Conservation (phyloP, 2,113 vertebrate genomes). For the Helogale parvula region DNA sequence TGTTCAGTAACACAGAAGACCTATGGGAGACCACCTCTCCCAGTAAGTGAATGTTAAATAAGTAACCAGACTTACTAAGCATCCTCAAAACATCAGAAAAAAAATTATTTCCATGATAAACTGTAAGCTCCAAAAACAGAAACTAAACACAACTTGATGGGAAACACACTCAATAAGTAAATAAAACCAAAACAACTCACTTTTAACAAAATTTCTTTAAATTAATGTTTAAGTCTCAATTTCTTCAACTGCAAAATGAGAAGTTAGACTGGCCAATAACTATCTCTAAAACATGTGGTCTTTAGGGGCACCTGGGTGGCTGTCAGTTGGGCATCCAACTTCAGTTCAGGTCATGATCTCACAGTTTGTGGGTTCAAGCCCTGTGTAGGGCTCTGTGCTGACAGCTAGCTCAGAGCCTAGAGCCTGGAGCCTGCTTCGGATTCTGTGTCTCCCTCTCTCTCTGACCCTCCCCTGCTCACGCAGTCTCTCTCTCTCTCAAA, state of each 20-base stretch:
- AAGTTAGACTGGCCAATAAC: neutral
- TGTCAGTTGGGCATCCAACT: too few relatives aligned
- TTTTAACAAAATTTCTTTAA: neutral
- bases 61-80: neutral
- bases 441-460: too few relatives aligned
- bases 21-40: neutral
- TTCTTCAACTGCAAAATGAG: neutral
- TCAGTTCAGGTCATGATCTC: too few relatives aligned
- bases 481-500: too few relatives aligned
- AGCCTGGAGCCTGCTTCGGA: too few relatives aligned
- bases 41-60: neutral
- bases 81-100: neutral
- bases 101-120: neutral
- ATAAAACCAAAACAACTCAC: neutral
- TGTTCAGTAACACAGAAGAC: neutral
- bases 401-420: too few relatives aligned
- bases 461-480: too few relatives aligned
- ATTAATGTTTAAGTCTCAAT: neutral
- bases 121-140: neutral
- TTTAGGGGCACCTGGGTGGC: neutral
- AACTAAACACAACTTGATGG: neutral
- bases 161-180: neutral
- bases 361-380: too few relatives aligned
- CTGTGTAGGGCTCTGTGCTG: too few relatives aligned
- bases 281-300: neutral